These are phyloP conservation scores for Willisornis vidua DNA, from an alignment of 2,113 vertebrate species.

Conservation along the genomic window DNA sequence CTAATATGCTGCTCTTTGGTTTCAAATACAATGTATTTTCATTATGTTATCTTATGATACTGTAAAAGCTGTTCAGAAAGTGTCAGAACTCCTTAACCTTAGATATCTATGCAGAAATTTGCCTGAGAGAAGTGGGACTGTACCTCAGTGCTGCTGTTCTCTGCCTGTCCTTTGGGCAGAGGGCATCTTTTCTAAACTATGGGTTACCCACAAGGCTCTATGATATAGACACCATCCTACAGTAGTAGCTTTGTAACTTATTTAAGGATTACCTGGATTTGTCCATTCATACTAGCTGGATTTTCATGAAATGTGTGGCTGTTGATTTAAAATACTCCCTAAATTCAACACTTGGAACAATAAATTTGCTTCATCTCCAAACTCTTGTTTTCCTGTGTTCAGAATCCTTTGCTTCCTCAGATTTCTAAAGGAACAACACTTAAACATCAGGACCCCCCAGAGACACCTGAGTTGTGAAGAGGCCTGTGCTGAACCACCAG, in stretches of 20 bases:
- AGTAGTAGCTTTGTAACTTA: constrained; percentile 17
- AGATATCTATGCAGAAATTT: constrained; percentile 69
- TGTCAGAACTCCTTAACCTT: constrained; percentile 4
- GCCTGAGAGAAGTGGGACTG: constrained; percentile 26
- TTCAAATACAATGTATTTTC: constrained; percentile 60
- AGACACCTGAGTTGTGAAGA: not conserved
- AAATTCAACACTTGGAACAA: constrained; percentile 52
- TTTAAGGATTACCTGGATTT: not conserved
- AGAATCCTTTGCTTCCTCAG: not conserved
- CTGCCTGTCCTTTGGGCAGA: constrained; percentile 15
- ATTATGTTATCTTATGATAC: not conserved
- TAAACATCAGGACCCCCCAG: not conserved
- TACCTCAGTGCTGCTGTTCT: constrained; percentile 54
- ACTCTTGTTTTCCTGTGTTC: not conserved
- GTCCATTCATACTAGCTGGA: not conserved
- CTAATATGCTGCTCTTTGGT: constrained; percentile 57
- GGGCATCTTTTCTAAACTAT: constrained; percentile 17
- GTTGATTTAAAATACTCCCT: constrained; percentile 28
- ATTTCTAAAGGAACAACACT: not conserved
- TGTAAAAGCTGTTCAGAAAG: constrained; percentile 47
- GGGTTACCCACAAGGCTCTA: not conserved
- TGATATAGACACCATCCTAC: not conserved
- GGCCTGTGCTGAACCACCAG: not conserved
- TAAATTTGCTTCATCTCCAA: constrained; percentile 66
- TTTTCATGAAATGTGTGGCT: constrained; percentile 49